Percentiles rank a stretch among this genome's conserved stretches.
These are phyloP conservation scores for Paedocypris micromegethes DNA, from an alignment of 2,797 vertebrate species.

Conservation along the genomic window DNA sequence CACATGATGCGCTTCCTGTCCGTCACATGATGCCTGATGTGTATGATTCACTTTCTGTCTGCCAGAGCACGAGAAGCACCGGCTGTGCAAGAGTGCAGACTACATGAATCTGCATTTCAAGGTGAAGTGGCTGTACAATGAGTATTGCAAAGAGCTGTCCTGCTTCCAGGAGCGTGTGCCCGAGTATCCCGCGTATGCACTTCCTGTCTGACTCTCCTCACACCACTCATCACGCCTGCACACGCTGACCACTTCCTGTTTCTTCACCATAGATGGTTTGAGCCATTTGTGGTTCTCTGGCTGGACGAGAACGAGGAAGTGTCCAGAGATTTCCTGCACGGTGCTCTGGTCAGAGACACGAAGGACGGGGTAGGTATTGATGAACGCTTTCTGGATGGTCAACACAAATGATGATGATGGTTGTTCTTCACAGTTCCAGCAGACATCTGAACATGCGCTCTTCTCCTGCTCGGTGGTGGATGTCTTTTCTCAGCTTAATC, in stretches of 20 bases:
- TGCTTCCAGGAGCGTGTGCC: constrained; percentile 88
- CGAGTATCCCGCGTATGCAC: constrained; percentile 79
- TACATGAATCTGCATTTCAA: constrained; percentile 99
- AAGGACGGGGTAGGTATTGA: constrained; percentile 85
- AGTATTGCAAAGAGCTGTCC: constrained; percentile 88
- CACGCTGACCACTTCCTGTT: too few relatives aligned
- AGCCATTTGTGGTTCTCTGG: constrained; percentile 96
- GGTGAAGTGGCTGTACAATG: constrained; percentile 97
- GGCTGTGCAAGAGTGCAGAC: constrained; percentile 93
- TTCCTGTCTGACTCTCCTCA: background rate
- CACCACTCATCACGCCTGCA: too few relatives aligned
- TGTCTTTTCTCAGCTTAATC: constrained; percentile 96
- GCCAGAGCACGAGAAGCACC: constrained; percentile 90
- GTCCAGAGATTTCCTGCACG: constrained; percentile 90
- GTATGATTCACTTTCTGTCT: constrained; percentile 21
- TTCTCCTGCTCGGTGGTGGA: constrained; percentile 98
- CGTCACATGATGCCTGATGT: background rate
- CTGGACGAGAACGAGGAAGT: constrained; percentile 98
- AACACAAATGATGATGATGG: background rate
- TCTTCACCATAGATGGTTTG: constrained; percentile 80
- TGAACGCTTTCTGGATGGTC: background rate
- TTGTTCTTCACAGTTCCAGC: constrained; percentile 80
- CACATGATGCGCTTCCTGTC: background rate
- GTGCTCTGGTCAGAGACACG: constrained; percentile 91
- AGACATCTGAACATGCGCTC: constrained; percentile 88